A percentile compares a stretch with the other conserved stretches of the same genome.
These are phyloP conservation scores for Smittia sp. DNA, from an alignment of 2,888 invertebrate species.

Conservation along the genomic window DNA sequence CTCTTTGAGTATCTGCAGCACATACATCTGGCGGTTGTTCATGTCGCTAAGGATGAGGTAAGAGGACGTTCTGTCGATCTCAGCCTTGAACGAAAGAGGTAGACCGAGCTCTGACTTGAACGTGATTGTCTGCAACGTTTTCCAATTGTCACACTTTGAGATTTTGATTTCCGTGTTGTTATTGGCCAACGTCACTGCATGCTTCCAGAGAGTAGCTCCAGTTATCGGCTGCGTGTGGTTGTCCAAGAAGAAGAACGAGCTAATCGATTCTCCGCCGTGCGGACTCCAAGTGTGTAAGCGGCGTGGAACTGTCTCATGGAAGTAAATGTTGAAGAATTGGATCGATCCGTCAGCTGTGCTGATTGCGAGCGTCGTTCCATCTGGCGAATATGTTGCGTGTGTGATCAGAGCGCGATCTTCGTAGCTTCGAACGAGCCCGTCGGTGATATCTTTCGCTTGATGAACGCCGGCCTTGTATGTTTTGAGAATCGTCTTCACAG, in stretches of 20 bases:
- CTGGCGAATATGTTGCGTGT: conserved; percentile 88
- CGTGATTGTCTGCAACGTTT: conserved; percentile 82
- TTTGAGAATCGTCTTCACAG: conserved; percentile 49
- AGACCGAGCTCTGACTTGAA: conserved; percentile 59
- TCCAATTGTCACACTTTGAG: conserved; percentile 95
- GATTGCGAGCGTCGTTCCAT: conserved; percentile 90
- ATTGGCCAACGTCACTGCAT: conserved; percentile 86
- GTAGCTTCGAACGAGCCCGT: conserved; percentile 49
- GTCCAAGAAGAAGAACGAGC: conserved; percentile 89
- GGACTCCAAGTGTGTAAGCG: conserved; percentile 93
- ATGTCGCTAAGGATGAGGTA: conserved; percentile 88
- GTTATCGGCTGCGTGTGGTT: conserved; percentile 71
- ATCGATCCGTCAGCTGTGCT: conserved; percentile 85
- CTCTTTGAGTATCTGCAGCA: conserved; percentile 69
- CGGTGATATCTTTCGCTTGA: conserved; percentile 46
- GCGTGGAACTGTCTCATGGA: conserved; percentile 68
- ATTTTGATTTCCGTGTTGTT: conserved; percentile 86
- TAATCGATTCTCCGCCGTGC: conserved; percentile 82
- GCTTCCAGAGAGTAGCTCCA: conserved; percentile 88
- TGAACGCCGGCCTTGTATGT: conserved; percentile 49
- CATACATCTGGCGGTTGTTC: conserved; percentile 77
- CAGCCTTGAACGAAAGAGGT: conserved; percentile 55
- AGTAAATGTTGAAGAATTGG: conserved; percentile 87
- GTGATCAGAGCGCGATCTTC: conserved; percentile 64
- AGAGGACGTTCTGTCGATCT: conserved; percentile 79